Percentiles rank a stretch among this genome's conserved stretches.
Conservation (phyloP, 1,140 invertebrate genomes). For the Drosophila aff. region DNA sequence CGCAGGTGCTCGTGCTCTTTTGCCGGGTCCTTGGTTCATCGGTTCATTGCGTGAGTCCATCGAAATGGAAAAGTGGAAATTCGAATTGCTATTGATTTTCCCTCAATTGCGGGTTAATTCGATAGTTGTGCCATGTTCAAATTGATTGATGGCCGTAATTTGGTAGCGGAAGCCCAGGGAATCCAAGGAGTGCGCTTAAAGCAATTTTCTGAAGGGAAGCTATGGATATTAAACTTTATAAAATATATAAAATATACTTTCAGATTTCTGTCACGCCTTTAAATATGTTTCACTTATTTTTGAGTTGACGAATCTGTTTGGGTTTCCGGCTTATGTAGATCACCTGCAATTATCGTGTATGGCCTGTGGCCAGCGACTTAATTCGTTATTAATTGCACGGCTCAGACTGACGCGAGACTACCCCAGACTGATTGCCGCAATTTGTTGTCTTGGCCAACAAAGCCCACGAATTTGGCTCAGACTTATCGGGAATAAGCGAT, state of each 20-base stretch:
- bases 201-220: neutral
- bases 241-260: neutral
- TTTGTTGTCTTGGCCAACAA: conserved; percentile 62
- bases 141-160: conserved; percentile 73
- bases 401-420: conserved; percentile 48
- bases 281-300: neutral
- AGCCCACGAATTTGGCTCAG: conserved; percentile 9
- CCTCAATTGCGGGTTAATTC: conserved; percentile 38
- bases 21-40: conserved; percentile 18
- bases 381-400: conserved; percentile 77
- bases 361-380: conserved; percentile 64
- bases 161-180: conserved; percentile 23
- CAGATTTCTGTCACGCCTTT: neutral
- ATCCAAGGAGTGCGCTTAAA: conserved; percentile 20
- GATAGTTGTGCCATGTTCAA: conserved; percentile 39
- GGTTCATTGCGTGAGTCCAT: conserved; percentile 25
- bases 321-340: conserved; percentile 38
- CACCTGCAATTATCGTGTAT: conserved; percentile 65
- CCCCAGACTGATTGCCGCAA: conserved; percentile 69
- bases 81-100: conserved; percentile 62
- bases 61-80: conserved; percentile 35
- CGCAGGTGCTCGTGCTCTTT: conserved; percentile 40
- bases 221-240: neutral
- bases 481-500: conserved; percentile 41
- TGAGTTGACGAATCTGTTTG: conserved; percentile 28